Base-by-base conservation (phyloP, 2,888 invertebrate species). In the Busseola fusca region DNA sequence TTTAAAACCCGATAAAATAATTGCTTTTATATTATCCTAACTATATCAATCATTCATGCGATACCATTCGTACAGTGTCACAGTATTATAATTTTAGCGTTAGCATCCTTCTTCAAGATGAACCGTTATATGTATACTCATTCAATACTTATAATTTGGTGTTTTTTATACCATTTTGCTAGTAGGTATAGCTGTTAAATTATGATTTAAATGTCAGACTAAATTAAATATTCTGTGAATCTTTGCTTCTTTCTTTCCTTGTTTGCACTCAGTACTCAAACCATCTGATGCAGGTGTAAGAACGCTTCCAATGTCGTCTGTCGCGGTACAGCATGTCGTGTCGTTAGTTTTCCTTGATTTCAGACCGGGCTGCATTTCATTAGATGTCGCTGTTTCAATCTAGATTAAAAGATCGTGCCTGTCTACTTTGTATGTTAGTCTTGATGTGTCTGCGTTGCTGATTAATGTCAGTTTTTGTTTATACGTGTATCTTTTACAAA, bases 211-310 rank as follows among this genome's bases (percentile, higher is more conserved):
- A 40, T 16, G 16, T 27, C 2, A 27, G 1, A 21, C 4, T 10
- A 67, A 48, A 48, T 37, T 16, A 30, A 64, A 7, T 64, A 30
- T 25, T 18, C 10, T 40, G 1, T 57, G n/a, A 14, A 30, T 30
- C 9, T 42, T 30, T 65, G 63, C 25, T n/a, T 48, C 16, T 52
- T 25, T 10, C 0, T 18, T 34, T 30, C 12, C 37, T 79, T 82
- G 40, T 80, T 81, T 85, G 83, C 81, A 64, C n/a, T 68, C 79
- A 72, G 84, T 84, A 84, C 84, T 69, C 16, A 69, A 73, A 62
- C 57, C 76, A 81, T 83, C 78, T 65, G 84, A 76, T 85, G 85
- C 84, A 84, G 85, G 84, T 84, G 85, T 84, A 84, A 85, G 76
- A 81, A 72, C 80, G 64, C 66, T 64, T 69, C 74, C 74, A 72